Evolutionary conservation across 2,797 vertebrate species (phyloP).

Genomic region (Margarornis squamiger): DNA sequence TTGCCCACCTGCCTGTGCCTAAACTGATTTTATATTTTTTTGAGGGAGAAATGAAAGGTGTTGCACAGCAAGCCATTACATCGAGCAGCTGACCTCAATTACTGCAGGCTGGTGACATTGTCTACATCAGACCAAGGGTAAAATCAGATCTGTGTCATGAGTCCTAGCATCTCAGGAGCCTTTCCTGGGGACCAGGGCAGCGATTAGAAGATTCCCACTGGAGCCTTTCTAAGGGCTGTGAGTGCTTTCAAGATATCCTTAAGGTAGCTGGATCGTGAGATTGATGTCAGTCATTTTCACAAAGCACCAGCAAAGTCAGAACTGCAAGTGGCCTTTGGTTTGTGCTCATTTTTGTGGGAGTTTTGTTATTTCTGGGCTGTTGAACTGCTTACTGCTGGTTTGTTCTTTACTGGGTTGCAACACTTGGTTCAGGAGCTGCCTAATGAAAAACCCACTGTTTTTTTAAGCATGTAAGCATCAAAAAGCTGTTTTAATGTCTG

Average conservation of each 20-base stretch:
- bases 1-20: not conserved
- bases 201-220: not conserved
- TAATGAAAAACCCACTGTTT: not conserved
- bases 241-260: not conserved
- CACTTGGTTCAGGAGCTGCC: not conserved
- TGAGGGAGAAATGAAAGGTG: not conserved
- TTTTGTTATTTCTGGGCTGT: not conserved
- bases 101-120: not conserved
- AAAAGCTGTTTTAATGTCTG: not conserved
- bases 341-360: not conserved
- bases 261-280: not conserved
- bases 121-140: not conserved
- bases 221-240: not conserved
- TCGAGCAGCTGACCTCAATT: not conserved
- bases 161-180: fast-evolving
- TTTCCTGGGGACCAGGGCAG: not conserved
- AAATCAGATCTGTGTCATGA: not conserved
- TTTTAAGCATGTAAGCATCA: not conserved
- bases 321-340: not conserved
- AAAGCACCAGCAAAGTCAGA: not conserved
- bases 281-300: not conserved
- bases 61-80: not conserved
- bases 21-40: not conserved
- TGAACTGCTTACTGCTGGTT: not conserved
- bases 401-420: not conserved